phyloP scores from a whole-genome alignment of 1,140 invertebrate species.

The Pectinophora gossypiella region DNA sequence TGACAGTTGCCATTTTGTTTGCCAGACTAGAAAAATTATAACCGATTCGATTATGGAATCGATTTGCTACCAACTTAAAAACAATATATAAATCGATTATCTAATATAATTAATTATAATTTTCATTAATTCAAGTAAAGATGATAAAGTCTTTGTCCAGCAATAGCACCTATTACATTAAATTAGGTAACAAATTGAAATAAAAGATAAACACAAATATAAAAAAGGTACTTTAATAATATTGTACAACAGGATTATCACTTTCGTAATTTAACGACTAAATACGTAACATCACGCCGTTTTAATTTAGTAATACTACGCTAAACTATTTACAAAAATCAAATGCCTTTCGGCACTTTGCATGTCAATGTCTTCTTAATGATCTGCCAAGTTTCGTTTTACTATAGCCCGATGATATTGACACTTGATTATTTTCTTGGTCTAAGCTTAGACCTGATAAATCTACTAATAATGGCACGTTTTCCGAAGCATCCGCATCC shows the following conservation, averaged over 20 bases:
- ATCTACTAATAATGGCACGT: conserved; percentile 68
- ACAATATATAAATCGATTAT: too few species aligned
- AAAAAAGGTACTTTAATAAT: conserved; percentile 53
- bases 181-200: too few species aligned
- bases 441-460: conserved; percentile 57
- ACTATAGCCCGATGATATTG: conserved; percentile 74
- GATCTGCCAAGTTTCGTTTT: conserved; percentile 72
- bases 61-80: background rate
- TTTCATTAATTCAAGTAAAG: too few species aligned
- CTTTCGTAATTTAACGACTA: conserved; percentile 52
- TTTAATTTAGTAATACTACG: conserved; percentile 71
- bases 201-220: conserved; percentile 24
- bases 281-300: conserved; percentile 49
- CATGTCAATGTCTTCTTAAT: conserved; percentile 51
- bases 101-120: too few species aligned
- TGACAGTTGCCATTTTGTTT: conserved; percentile 40
- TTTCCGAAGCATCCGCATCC: conserved; percentile 56
- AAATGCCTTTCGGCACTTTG: conserved; percentile 28
- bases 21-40: conserved; percentile 21
- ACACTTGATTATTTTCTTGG: conserved; percentile 55
- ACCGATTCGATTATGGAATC: background rate
- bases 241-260: conserved; percentile 68
- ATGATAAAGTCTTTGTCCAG: too few species aligned
- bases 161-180: too few species aligned
- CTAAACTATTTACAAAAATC: conserved; percentile 69